A percentile compares a stretch with the other conserved stretches of the same genome.
Evolutionary conservation across 2,888 invertebrate species (phyloP).

Genomic region (Archaeoteleia sp.): DNA sequence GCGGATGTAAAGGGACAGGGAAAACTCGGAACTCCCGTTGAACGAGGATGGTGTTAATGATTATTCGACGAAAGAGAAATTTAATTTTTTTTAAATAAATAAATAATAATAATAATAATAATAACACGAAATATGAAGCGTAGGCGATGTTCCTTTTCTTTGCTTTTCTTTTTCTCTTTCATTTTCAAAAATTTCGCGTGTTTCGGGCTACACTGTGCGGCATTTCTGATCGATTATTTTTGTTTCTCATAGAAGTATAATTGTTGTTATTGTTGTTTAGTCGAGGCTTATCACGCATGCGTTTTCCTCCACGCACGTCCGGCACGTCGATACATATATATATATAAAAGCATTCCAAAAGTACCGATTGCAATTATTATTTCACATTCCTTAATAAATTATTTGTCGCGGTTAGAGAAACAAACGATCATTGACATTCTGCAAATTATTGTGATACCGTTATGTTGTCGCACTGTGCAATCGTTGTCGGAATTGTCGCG

Average conservation of each 20-base stretch:
- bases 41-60: constrained; percentile 41
- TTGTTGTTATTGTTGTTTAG: constrained; percentile 53
- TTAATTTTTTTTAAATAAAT: constrained; percentile 33
- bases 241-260: constrained; percentile 44
- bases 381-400: constrained; percentile 13
- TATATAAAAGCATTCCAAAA: neutral
- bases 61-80: constrained; percentile 48
- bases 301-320: constrained; percentile 11
- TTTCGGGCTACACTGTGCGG: constrained; percentile 25
- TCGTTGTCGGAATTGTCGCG: constrained; percentile 50
- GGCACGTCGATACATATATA: constrained; percentile 30
- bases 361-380: too few species aligned
- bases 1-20: constrained; percentile 51
- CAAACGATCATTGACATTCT: constrained; percentile 42
- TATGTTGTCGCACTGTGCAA: constrained; percentile 51
- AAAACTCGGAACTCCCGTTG: constrained; percentile 58
- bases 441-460: constrained; percentile 50
- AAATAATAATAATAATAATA: constrained; percentile 6
- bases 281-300: constrained; percentile 42
- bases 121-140: constrained; percentile 24
- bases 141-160: constrained; percentile 48
- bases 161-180: constrained; percentile 40
- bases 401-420: constrained; percentile 5
- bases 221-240: constrained; percentile 52
- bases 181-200: constrained; percentile 25